These are phyloP conservation scores for Trichogramma pretiosum DNA, from an alignment of 1,140 invertebrate genomes.

Conservation along the genomic window DNA sequence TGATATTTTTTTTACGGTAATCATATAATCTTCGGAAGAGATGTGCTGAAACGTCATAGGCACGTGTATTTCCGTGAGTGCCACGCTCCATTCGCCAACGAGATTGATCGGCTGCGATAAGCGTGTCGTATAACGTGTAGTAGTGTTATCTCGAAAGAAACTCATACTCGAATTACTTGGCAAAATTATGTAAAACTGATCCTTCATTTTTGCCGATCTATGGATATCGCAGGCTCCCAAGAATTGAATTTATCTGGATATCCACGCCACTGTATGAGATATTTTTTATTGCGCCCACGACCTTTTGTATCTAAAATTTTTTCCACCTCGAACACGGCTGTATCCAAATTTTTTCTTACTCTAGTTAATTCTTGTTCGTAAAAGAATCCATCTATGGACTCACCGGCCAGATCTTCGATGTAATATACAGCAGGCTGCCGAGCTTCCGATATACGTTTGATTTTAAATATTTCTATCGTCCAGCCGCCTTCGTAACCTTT, in stretches of 20 bases:
- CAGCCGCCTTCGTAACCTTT: constrained; percentile 14
- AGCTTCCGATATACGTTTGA: neutral
- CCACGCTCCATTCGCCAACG: constrained; percentile 15
- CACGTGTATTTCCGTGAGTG: constrained; percentile 19
- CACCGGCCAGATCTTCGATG: neutral
- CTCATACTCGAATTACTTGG: constrained; percentile 15
- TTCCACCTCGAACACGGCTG: neutral
- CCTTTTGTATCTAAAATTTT: neutral
- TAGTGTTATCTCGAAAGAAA: constrained; percentile 23
- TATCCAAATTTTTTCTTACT: neutral
- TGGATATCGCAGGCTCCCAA: no score
- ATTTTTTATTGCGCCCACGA: constrained; percentile 4
- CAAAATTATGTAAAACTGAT: constrained; percentile 11
- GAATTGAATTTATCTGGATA: no score
- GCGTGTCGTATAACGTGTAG: constrained; percentile 19
- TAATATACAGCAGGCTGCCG: no score
- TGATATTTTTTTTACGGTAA: no score
- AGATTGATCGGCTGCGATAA: constrained; percentile 16
- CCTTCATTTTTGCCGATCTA: no score
- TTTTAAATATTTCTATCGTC: no score
- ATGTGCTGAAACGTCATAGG: constrained; percentile 18
- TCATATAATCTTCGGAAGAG: neutral
- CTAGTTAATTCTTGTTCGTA: neutral
- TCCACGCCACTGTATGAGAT: constrained; percentile 1
- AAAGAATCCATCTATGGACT: constrained; percentile 3